Conservation (phyloP, 2,113 vertebrate species). For the Caloenas nicobarica region DNA sequence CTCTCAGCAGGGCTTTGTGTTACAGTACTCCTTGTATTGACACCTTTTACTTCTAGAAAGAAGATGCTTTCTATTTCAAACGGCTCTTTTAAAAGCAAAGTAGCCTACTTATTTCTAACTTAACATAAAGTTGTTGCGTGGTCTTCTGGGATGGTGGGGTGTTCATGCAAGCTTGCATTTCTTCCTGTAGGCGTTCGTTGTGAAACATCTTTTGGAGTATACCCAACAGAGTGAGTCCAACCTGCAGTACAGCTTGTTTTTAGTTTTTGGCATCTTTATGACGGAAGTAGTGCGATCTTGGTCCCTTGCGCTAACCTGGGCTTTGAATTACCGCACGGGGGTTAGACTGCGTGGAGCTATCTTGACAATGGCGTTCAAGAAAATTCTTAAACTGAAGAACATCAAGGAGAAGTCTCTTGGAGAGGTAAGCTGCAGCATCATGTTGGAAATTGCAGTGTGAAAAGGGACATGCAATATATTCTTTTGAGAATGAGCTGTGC, state of each 20-base stretch:
- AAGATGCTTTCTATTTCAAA: slow-evolving; percentile 60
- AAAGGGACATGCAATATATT: neutral
- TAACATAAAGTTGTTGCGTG: slow-evolving; percentile 77
- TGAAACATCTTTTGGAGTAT: slow-evolving; percentile 92
- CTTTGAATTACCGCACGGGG: slow-evolving; percentile 91
- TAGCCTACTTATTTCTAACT: slow-evolving; percentile 80
- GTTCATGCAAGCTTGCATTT: slow-evolving; percentile 78
- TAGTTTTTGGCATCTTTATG: slow-evolving; percentile 88
- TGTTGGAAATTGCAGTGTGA: neutral
- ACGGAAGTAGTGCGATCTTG: slow-evolving; percentile 90
- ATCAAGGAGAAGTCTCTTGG: slow-evolving; percentile 89
- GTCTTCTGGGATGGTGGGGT: slow-evolving; percentile 30
- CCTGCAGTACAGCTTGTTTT: slow-evolving; percentile 86
- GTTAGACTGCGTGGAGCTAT: slow-evolving; percentile 88
- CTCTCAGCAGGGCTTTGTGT: slow-evolving; percentile 62
- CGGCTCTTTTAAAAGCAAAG: neutral
- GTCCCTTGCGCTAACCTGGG: slow-evolving; percentile 93
- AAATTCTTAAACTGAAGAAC: slow-evolving; percentile 89
- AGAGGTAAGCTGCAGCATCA: slow-evolving; percentile 76
- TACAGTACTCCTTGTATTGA: slow-evolving; percentile 36
- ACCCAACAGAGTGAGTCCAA: slow-evolving; percentile 82
- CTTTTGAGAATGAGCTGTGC: neutral
- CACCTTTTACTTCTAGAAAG: slow-evolving; percentile 47
- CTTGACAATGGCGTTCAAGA: slow-evolving; percentile 89
- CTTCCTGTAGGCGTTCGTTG: slow-evolving; percentile 91